Base-by-base conservation (phyloP, 2,888 invertebrate genomes). In the Hyposoter didymator region DNA sequence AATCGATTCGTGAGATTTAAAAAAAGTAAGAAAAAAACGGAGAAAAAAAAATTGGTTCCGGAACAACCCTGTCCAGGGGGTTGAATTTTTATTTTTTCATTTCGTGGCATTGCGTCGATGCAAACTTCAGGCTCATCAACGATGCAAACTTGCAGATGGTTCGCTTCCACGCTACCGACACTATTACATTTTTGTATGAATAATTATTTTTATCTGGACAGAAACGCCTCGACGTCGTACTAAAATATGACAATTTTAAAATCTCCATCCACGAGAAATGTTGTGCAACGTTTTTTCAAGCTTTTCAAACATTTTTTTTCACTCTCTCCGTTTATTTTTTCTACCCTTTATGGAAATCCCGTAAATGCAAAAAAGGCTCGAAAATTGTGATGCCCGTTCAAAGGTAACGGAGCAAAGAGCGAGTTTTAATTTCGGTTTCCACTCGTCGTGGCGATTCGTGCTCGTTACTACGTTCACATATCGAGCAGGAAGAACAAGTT, bases 401-500 rank as follows among this genome's bases (percentile, higher is more conserved):
- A 69, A 84, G 78, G 82, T 66, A 64, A 14, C 55, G 45, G 17
- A 45, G 64, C 62, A 82, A 59, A 28, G 28, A 55, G 35, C 52
- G 47, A 62, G 73, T 67, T 83, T 79, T 35, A 45, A 67, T 79
- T 64, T 67, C 12, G 49, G 69, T 78, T 74, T 59, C 62, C 62
- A 73, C 69, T 73, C 59, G 73, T 74, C 32, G 32, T 35, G 45
- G 32, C 14, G 17, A n/a, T 6, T 67, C 22, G 52, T 67, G 39
- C 62, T 62, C 78, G 43, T 59, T n/a, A 74, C 70, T 75, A 70
- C 59, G 14, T 64, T 80, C 66, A 43, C 64, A 72, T 70, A 75
- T 84, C 84, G 70, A 52, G 55, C 45, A 28, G 70, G 28, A 84
- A 70, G 52, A 52, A 32, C 59, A 70, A 84, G 70, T 73, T 69